Base-by-base conservation (phyloP, 2,797 vertebrate species). In the Hydrocynus forskahlii region DNA sequence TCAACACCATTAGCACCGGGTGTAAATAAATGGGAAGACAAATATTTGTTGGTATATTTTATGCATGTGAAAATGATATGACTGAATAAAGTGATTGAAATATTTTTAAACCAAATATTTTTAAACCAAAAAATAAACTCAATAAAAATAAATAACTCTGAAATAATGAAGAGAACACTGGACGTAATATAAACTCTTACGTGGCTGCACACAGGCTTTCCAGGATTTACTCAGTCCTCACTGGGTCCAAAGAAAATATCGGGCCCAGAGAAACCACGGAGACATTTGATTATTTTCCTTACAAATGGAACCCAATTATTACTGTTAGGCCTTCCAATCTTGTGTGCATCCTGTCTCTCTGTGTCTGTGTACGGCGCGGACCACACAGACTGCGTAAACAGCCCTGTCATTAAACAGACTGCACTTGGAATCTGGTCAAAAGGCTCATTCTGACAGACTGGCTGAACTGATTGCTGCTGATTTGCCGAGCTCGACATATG, bases 281-380 rank as follows among this genome's bases (percentile, higher is more conserved):
- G 85, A 79, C 84, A 40, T 80, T 89, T 89, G 87, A 90, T 93
- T 93, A 90, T 94, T 94, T 92, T 90, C 72, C 85, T 92, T 92
- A 86, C 45, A 86, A 89, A 91, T 86, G 8, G 85, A 88, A 71
- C 86, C 87, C 86, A 85, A 87, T 90, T 90, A 91, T 87, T 90
- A 88, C 62, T 73, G 84, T 57, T 76, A 80, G 81, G 78, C 60
- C 19, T 29, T 85, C 80, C 59, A 81, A 82, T 89, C 67, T 17
- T 59, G 75, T 77, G 67, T 76, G 66, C 9, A 43, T 45, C 78
- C 29, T 54, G 64, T 45, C 76, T 83, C 63, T 35, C 13, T 69
- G 71, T 75, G 74, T 77, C 63, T 64, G 71, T 43, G 48, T 57
- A 79, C 71, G 66, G 78, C 78, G 57, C 2, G 72, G 84, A 89